Evolutionary conservation across 2,888 invertebrate genomes (phyloP), one percentile per base, ranked within the genome.

Genomic region (Pristionchus entomophagus): DNA sequence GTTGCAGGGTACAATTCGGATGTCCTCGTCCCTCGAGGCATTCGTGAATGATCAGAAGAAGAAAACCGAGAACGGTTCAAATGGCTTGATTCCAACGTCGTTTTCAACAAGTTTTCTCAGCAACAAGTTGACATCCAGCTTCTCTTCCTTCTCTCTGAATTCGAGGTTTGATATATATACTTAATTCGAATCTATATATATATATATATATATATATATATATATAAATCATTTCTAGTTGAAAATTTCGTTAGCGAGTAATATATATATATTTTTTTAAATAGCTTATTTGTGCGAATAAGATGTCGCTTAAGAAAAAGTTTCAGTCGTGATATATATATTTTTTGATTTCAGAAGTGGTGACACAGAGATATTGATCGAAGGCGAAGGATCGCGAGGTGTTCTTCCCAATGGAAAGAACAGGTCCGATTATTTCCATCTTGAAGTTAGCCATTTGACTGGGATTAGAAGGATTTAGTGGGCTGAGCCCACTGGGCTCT

Each of bases 31-130:
- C 29, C 88, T 93, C 73, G 91, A 91, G 62, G 92, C 92, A 78
- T 93, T 93, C 88, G 92, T 93, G 45, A 92, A 90, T 82, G 93
- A 93, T 73, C 92, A 93, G 84, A 91, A 92, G 85, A 91, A 89
- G 86, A 93, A 93, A 81, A 17, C 88, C 14, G 73, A 65, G 12
- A 73, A 26, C n/a, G 17, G 86, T n/a, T 45, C 85, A 29, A 86
- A 87, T 56, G 62, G 87, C 56, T 81, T 84, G 38, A 78, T 87
- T 2, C 87, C 89, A 1, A 89, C 91, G 12, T 89, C 90, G 83
- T 88, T 88, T 2, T 89, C 89, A 0, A 84, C 90, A 8, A 89
- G 89, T 26, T 89, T 89, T 45, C 85, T 90, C n/a, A 86, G 88
- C 1, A 88, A 84, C 53, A 91, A 91, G 81, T 73, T 91, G 29